Evolutionary conservation across 53 echinoderm and acorn worm genomes (phyloP).

Genomic region (Holothuria leucospilota): DNA sequence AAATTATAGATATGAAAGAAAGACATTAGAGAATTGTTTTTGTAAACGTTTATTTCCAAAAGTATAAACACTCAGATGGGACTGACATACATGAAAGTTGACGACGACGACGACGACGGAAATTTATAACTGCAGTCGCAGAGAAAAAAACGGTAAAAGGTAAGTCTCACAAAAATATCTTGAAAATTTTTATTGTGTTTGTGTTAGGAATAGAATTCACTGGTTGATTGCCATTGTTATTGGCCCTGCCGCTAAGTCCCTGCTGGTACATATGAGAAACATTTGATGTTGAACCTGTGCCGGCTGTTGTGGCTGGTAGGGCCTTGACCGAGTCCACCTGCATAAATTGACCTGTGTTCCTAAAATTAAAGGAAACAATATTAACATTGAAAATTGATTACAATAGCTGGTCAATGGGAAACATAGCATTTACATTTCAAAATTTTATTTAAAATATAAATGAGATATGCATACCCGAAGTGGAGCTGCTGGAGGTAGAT

Average conservation of each 20-base stretch:
- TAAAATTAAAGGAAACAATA: background rate
- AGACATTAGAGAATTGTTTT: background rate
- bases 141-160: background rate
- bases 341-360: background rate
- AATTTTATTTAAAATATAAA: too few relatives aligned
- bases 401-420: slow-evolving; percentile 3
- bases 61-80: background rate
- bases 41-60: background rate
- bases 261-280: background rate
- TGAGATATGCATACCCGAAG: background rate
- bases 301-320: background rate
- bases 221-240: background rate
- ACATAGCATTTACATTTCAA: background rate
- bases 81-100: background rate
- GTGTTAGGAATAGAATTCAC: background rate
- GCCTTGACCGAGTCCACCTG: background rate
- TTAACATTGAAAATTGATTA: background rate
- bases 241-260: too few relatives aligned
- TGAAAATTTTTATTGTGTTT: too few relatives aligned
- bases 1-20: background rate
- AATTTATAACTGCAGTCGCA: background rate
- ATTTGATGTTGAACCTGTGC: slow-evolving; percentile 5
- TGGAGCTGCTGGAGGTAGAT: background rate
- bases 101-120: background rate
- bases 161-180: background rate